Conservation (phyloP, 2,113 vertebrate species). For the Larimichthys crocea region DNA sequence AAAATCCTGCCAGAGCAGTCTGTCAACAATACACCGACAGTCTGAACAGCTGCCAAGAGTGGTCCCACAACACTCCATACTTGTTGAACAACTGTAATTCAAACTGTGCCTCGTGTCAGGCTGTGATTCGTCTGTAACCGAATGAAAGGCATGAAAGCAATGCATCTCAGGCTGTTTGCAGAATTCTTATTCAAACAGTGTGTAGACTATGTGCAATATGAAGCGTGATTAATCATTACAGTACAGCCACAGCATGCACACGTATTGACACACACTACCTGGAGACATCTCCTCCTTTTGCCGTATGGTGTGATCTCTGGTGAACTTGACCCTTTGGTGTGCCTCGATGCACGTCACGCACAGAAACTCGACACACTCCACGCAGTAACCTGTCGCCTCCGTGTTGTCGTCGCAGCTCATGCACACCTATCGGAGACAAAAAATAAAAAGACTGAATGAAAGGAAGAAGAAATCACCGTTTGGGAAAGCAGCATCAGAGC, state of each 20-base stretch:
- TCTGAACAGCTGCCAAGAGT: not conserved
- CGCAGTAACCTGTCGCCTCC: conserved; percentile 96
- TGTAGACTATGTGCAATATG: not conserved
- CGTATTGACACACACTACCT: conserved; percentile 81
- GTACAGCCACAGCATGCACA: fast-evolving
- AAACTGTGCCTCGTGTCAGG: no score
- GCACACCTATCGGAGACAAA: conserved; percentile 86
- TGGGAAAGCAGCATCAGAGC: no score
- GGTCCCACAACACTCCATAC: not conserved
- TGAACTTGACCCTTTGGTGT: conserved; percentile 98
- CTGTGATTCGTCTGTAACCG: not conserved
- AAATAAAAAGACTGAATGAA: not conserved
- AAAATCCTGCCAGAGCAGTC: not conserved
- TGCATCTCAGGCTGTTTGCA: not conserved
- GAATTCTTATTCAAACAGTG: not conserved
- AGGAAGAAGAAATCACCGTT: not conserved
- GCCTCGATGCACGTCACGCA: conserved; percentile 97
- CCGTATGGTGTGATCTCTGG: conserved; percentile 96
- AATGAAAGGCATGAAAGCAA: not conserved
- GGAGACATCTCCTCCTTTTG: conserved; percentile 97
- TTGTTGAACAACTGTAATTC: not conserved
- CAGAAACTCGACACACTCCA: conserved; percentile 97
- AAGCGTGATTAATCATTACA: not conserved
- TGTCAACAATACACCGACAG: not conserved
- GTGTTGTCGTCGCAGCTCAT: conserved; percentile 99